phyloP scores from a whole-genome alignment of 2,888 invertebrate species.

The Campoplex capitator region DNA sequence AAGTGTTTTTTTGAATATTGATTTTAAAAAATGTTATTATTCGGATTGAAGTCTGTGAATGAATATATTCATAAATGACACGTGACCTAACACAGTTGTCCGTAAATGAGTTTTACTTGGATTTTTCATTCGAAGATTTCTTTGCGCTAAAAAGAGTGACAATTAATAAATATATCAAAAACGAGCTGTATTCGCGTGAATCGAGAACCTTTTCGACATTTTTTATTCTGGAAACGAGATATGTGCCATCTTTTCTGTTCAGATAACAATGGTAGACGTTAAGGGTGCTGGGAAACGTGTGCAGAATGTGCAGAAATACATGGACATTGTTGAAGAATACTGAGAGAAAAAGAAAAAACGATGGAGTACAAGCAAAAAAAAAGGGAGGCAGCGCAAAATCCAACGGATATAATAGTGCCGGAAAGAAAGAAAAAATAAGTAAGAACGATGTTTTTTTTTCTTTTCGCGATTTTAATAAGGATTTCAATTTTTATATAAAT shows the following conservation, averaged over 20 bases:
- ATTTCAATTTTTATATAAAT: neutral
- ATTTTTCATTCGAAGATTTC: neutral
- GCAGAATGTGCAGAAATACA: constrained; percentile 11
- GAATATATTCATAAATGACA: neutral
- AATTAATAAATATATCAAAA: neutral
- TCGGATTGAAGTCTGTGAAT: neutral
- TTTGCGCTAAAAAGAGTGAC: neutral
- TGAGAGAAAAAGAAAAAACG: neutral
- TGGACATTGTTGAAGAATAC: neutral
- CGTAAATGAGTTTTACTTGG: neutral
- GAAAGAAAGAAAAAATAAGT: constrained; percentile 15
- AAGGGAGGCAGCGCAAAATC: neutral
- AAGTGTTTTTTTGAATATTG: neutral
- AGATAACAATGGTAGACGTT: constrained; percentile 27
- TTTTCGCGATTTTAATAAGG: neutral
- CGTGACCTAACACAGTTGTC: neutral
- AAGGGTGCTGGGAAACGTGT: constrained; percentile 22
- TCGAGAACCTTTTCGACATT: constrained; percentile 16
- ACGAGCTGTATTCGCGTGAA: neutral
- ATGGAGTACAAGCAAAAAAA: neutral
- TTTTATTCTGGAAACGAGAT: constrained; percentile 9
- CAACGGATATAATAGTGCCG: constrained; percentile 14
- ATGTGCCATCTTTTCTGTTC: constrained; percentile 24
- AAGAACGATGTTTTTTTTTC: neutral
- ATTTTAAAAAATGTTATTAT: neutral